A percentile compares a stretch with the other conserved stretches of the same genome.
phyloP scores from a whole-genome alignment of 2,113 vertebrate species.

The Condylura cristata region DNA sequence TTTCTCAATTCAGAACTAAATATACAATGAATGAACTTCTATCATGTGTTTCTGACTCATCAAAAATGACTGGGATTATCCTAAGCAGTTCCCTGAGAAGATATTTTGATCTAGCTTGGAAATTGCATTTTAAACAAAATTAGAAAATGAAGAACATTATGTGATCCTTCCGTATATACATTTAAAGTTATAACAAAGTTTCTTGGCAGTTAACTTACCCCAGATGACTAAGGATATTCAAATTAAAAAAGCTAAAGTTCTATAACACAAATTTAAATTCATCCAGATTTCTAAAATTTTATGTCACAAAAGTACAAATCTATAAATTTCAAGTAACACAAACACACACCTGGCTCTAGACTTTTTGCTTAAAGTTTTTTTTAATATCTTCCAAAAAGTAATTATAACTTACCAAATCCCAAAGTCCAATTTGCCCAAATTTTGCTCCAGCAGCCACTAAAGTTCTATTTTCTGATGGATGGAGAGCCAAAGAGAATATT shows the following conservation, averaged over 20 bases:
- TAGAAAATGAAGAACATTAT: conserved; percentile 34
- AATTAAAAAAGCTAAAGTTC: conserved; percentile 67
- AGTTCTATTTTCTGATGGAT: conserved; percentile 88
- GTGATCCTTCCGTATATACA: conserved; percentile 32
- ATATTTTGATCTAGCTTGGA: background rate
- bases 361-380: background rate
- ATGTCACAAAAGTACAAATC: conserved; percentile 52
- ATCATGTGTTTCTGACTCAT: background rate
- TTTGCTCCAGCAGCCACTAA: conserved; percentile 92
- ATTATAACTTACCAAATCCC: conserved; percentile 88
- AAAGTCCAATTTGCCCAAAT: conserved; percentile 90
- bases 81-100: conserved; percentile 9
- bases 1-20: conserved; percentile 22
- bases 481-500: conserved; percentile 89
- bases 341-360: conserved; percentile 52
- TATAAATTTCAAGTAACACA: conserved; percentile 43
- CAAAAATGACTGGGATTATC: conserved; percentile 5
- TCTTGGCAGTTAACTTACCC: conserved; percentile 51
- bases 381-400: conserved; percentile 28
- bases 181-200: conserved; percentile 46
- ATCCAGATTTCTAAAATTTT: conserved; percentile 46
- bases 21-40: background rate
- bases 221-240: conserved; percentile 66
- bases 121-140: conserved; percentile 57
- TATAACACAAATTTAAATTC: conserved; percentile 65